These are phyloP conservation scores for Podarcis siculus DNA, from an alignment of 2,797 vertebrate genomes.

Conservation along the genomic window DNA sequence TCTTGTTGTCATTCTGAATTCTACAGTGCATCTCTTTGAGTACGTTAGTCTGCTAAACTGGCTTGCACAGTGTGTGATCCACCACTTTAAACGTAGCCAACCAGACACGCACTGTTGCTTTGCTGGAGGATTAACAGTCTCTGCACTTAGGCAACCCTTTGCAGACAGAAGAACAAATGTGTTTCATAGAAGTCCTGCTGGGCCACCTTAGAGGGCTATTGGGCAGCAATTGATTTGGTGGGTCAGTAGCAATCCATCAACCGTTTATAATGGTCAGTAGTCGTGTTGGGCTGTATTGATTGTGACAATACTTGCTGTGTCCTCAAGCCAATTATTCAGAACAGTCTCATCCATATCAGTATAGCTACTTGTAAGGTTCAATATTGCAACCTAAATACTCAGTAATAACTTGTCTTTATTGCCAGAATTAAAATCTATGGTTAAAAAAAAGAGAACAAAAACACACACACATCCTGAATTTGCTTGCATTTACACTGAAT, in stretches of 20 bases:
- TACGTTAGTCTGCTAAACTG: neutral
- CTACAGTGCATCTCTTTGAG: neutral
- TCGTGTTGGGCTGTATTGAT: neutral
- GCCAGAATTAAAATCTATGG: neutral
- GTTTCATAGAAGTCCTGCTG: neutral
- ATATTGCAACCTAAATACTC: neutral
- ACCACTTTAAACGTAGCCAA: neutral
- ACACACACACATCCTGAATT: neutral
- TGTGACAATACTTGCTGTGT: neutral
- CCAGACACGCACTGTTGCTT: neutral
- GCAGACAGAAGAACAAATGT: neutral
- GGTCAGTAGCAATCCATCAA: neutral
- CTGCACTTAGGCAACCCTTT: neutral
- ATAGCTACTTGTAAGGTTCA: neutral
- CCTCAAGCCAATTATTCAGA: neutral
- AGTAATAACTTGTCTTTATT: neutral
- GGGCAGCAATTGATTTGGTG: neutral
- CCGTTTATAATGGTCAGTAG: neutral
- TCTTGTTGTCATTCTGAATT: slow-evolving; percentile 36
- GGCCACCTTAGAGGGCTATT: neutral
- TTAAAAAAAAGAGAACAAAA: neutral
- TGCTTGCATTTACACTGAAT: neutral
- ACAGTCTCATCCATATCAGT: neutral
- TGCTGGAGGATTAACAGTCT: neutral
- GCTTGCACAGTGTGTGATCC: neutral